A percentile compares a stretch with the other conserved stretches of the same genome.
phyloP scores from a whole-genome alignment of 2,888 invertebrate genomes.

The Gnatocerus cornutus region DNA sequence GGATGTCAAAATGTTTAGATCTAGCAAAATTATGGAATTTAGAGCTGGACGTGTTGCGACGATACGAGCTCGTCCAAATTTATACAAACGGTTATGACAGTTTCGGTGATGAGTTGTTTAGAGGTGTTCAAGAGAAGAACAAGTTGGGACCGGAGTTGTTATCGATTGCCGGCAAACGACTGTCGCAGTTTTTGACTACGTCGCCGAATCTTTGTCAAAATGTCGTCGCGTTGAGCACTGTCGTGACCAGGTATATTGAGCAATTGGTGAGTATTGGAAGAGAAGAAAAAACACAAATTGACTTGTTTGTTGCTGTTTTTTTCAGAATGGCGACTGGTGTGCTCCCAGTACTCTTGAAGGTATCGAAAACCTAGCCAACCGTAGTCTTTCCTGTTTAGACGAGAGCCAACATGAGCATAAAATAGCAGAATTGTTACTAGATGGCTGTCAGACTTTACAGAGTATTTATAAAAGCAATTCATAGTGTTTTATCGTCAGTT shows the following conservation, averaged over 20 bases:
- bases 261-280: constrained; percentile 74
- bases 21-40: constrained; percentile 82
- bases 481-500: constrained; percentile 21
- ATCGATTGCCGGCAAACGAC: constrained; percentile 86
- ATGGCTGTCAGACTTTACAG: constrained; percentile 70
- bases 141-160: constrained; percentile 82
- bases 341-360: constrained; percentile 63
- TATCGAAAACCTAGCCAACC: constrained; percentile 69
- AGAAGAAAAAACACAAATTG: too few relatives aligned
- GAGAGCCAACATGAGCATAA: constrained; percentile 66
- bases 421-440: constrained; percentile 72
- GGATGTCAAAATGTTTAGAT: constrained; percentile 83
- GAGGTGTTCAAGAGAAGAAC: constrained; percentile 80
- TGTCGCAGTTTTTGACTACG: constrained; percentile 79
- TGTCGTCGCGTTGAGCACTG: constrained; percentile 85
- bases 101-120: constrained; percentile 77
- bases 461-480: constrained; percentile 66
- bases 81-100: constrained; percentile 78
- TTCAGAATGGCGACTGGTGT: constrained; percentile 68
- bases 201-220: constrained; percentile 77
- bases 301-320: too few relatives aligned
- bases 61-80: constrained; percentile 81
- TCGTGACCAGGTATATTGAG: constrained; percentile 84
- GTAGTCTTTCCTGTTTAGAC: constrained; percentile 69
- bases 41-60: constrained; percentile 81